Evolutionary conservation across 1,140 invertebrate species (phyloP).

Genomic region (Danaus melanippus): DNA sequence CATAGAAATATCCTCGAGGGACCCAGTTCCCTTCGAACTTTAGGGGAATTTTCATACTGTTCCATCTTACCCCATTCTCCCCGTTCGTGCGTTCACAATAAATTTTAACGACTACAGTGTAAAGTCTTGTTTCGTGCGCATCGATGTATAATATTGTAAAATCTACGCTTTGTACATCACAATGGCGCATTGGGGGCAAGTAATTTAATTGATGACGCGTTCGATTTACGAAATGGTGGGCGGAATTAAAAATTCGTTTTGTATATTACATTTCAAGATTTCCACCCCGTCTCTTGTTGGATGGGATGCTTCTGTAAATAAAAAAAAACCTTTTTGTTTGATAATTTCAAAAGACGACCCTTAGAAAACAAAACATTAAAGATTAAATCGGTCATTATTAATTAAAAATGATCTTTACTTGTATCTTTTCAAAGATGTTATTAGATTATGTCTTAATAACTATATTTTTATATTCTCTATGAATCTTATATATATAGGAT

Average conservation of each 20-base stretch:
- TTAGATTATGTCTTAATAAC: too few species aligned
- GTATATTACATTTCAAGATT: constrained; percentile 23
- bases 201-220: constrained; percentile 67
- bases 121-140: constrained; percentile 24
- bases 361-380: too few species aligned
- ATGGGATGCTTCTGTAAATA: constrained; percentile 5
- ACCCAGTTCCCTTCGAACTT: constrained; percentile 38
- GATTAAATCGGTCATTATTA: too few species aligned
- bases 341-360: too few species aligned
- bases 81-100: constrained; percentile 11
- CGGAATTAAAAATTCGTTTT: constrained; percentile 49
- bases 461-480: too few species aligned
- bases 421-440: too few species aligned
- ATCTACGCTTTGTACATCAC: constrained; percentile 34
- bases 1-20: constrained; percentile 43
- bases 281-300: constrained; percentile 13
- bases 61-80: constrained; percentile 31
- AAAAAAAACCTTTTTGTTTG: too few species aligned
- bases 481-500: too few species aligned
- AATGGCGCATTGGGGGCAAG: constrained; percentile 32
- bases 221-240: constrained; percentile 53
- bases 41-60: constrained; percentile 35
- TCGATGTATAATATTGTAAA: constrained; percentile 10
- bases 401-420: too few species aligned
- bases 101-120: constrained; percentile 4